Evolutionary conservation across 2,888 invertebrate genomes (phyloP).

Genomic region (Trichopria drosophilae): DNA sequence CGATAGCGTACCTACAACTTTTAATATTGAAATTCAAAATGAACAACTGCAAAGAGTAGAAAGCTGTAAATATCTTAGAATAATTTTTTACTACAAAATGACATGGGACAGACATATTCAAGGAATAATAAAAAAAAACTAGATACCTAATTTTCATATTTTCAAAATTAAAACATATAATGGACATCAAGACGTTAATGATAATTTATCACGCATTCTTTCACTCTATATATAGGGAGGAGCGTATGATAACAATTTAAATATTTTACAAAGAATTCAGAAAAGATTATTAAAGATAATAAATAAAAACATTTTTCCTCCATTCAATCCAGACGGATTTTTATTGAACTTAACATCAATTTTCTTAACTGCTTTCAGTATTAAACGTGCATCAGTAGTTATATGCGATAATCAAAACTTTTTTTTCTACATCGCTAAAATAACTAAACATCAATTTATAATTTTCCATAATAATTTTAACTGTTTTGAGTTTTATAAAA

Average conservation of each 20-base stretch:
- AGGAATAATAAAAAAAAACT: background rate
- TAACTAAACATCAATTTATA: too few relatives aligned
- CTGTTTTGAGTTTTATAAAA: too few relatives aligned
- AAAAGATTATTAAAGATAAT: background rate
- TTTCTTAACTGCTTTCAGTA: too few relatives aligned
- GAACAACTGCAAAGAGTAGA: constrained; percentile 3
- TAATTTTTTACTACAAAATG: constrained; percentile 3
- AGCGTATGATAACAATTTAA: background rate
- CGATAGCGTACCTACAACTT: constrained; percentile 4
- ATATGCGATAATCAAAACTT: too few relatives aligned
- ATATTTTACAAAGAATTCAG: background rate
- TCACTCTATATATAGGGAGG: background rate
- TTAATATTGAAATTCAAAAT: constrained; percentile 1
- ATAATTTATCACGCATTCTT: background rate
- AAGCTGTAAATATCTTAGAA: constrained; percentile 9
- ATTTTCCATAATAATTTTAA: too few relatives aligned
- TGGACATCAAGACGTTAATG: background rate
- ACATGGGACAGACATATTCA: background rate
- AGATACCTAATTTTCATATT: constrained; percentile 2
- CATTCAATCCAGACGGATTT: too few relatives aligned
- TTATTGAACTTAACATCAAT: too few relatives aligned
- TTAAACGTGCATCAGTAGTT: too few relatives aligned
- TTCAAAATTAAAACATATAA: background rate
- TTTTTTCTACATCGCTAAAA: too few relatives aligned
- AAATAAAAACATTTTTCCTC: background rate